Evolutionary conservation across 2,797 vertebrate genomes (phyloP).

Genomic region (Serranus cabrilla): DNA sequence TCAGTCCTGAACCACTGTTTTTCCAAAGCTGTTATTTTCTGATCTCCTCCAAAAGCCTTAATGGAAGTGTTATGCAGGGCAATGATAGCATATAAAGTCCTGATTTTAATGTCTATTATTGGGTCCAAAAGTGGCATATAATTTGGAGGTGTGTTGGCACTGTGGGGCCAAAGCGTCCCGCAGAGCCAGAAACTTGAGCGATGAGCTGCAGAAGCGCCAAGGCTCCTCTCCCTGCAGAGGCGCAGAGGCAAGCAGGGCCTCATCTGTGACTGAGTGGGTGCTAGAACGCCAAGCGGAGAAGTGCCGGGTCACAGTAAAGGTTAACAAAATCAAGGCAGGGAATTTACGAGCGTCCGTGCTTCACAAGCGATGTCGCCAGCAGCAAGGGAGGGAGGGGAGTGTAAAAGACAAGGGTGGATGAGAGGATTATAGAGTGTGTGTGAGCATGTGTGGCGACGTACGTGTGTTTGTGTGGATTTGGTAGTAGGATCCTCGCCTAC

Average conservation of each 20-base stretch:
- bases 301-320: constrained; percentile 82
- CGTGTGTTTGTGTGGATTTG: constrained; percentile 62
- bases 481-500: constrained; percentile 60
- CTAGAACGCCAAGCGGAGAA: constrained; percentile 76
- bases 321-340: constrained; percentile 85
- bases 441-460: constrained; percentile 36
- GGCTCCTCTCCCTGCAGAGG: constrained; percentile 43
- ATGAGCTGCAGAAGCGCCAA: constrained; percentile 73
- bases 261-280: constrained; percentile 83
- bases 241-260: constrained; percentile 58
- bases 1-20: constrained; percentile 28
- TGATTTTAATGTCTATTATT: constrained; percentile 44
- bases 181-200: constrained; percentile 67
- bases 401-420: constrained; percentile 73
- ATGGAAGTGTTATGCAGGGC: constrained; percentile 18
- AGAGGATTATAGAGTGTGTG: constrained; percentile 74
- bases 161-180: neutral
- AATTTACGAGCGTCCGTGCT: constrained; percentile 82
- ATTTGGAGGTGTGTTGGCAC: constrained; percentile 56
- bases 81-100: constrained; percentile 26
- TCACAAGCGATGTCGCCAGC: constrained; percentile 72
- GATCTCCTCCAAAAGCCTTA: constrained; percentile 1
- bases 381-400: constrained; percentile 44
- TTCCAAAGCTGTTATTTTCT: constrained; percentile 36
- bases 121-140: constrained; percentile 41